Base-by-base conservation (phyloP, 2,888 invertebrate species). In the Orchesellides sinensis region DNA sequence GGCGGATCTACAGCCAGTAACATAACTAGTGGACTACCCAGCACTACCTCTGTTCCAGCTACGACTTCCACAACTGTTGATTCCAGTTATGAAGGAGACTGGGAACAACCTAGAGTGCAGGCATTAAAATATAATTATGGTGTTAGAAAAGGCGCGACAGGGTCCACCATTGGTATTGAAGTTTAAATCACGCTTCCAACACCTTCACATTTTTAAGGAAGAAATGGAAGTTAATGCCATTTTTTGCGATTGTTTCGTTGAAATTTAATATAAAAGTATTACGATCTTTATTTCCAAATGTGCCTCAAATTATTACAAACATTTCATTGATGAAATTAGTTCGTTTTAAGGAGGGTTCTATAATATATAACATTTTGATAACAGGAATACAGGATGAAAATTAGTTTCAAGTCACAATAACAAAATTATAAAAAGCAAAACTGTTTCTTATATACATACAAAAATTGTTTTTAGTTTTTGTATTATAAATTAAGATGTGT, bases 21-120 rank as follows among this genome's bases (percentile, higher is more conserved):
- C 35, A 32, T 32, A 10, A 32, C 32, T 5, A 5, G 52, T 4
- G 35, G 21, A 35, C 52, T 35, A 17, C 14, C 45, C 21, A 54
- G 35, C 4, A 27, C 52, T 19, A 29, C 27, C n/a, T 19, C 35
- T 12, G 35, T 52, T 49, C 61, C 73, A 25, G 35, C 40, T 14
- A 45, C 8, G 5, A 63, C 21, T 10, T 66, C 77, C 0, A 54
- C 40, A 19, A 19, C 27, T 4, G n/a, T 63, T 0, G 54, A 78
- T 29, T 56, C 77, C 6, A 73, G 52, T 52, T 77, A 72, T 49
- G 75, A 70, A 29, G 59, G 75, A 23, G 79, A 82, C 21, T 84
- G 84, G 84, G 84, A 83, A 35, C 84, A 84, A 49, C 83, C 84
- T 3, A 59, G 80, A 61, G 83, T 84, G 17, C 83, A 84, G 52